Evolutionary conservation across 2,113 vertebrate species (phyloP).

Genomic region (Pholis gunnellus): DNA sequence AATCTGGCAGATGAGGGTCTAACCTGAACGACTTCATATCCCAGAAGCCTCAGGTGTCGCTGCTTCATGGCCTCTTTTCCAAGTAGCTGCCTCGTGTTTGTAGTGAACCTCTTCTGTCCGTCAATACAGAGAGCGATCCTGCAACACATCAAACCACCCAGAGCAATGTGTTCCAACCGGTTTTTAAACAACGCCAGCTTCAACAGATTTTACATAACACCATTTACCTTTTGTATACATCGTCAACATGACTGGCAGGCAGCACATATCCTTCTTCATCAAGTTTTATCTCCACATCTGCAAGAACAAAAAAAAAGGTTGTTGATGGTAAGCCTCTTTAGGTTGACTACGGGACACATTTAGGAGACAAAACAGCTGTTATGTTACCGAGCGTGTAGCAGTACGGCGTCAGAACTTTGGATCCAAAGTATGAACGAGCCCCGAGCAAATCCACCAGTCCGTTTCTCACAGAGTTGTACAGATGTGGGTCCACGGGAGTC

Average conservation of each 20-base stretch:
- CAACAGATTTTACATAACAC: not conserved
- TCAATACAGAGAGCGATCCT: slow-evolving; percentile 93
- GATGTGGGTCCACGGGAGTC: slow-evolving; percentile 81
- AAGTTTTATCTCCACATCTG: slow-evolving; percentile 95
- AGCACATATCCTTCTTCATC: slow-evolving; percentile 91
- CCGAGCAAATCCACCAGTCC: slow-evolving; percentile 89
- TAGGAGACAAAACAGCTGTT: not conserved
- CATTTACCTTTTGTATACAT: slow-evolving; percentile 87
- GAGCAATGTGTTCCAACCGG: not conserved
- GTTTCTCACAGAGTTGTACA: slow-evolving; percentile 85
- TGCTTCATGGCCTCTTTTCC: slow-evolving; percentile 93
- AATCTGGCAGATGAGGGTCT: not conserved
- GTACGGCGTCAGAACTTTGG: slow-evolving; percentile 88
- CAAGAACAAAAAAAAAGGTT: not conserved
- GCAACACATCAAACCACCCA: slow-evolving; percentile 9
- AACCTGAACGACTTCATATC: slow-evolving; percentile 94
- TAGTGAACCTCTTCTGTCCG: slow-evolving; percentile 88
- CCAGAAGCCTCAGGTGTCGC: slow-evolving; percentile 90
- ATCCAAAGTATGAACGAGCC: slow-evolving; percentile 87
- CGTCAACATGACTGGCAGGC: slow-evolving; percentile 81
- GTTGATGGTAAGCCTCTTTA: fast-evolving
- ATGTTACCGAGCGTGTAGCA: slow-evolving; percentile 89
- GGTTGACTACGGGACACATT: not conserved
- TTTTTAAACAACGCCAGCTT: not conserved
- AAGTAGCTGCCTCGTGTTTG: slow-evolving; percentile 83